Evolutionary conservation across 2,888 invertebrate species (phyloP).

Genomic region (Tromatobia lineatoria): DNA sequence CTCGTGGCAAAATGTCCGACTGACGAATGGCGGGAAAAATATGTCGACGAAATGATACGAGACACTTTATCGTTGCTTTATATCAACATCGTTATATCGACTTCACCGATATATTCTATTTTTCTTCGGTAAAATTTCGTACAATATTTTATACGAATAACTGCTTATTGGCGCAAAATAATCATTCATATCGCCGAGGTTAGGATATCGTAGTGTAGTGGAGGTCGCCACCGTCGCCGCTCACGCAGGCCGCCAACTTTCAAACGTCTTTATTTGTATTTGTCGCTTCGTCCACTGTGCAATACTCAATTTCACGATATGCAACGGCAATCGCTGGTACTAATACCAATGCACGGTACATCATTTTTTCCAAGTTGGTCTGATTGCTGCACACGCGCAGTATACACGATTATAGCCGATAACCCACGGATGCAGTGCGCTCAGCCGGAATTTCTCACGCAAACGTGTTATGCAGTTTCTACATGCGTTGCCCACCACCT

Average conservation of each 20-base stretch:
- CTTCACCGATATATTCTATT: neutral
- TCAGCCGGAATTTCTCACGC: slow-evolving; percentile 46
- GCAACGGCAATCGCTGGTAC: slow-evolving; percentile 30
- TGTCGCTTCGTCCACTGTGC: slow-evolving; percentile 19
- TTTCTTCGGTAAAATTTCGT: slow-evolving; percentile 17
- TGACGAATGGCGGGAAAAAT: slow-evolving; percentile 81
- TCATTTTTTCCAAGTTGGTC: slow-evolving; percentile 60
- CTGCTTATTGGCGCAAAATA: neutral
- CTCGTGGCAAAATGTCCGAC: slow-evolving; percentile 73
- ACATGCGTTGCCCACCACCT: slow-evolving; percentile 12
- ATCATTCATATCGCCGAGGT: slow-evolving; percentile 71
- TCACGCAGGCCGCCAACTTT: slow-evolving; percentile 65
- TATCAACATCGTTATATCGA: neutral
- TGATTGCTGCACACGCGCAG: slow-evolving; percentile 50
- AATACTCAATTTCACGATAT: neutral
- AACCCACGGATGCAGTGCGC: slow-evolving; percentile 28
- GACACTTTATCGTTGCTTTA: neutral
- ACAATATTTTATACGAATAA: neutral
- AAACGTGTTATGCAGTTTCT: slow-evolving; percentile 57
- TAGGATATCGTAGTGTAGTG: slow-evolving; percentile 70
- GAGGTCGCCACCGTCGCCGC: slow-evolving; percentile 71
- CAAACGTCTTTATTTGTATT: slow-evolving; percentile 50
- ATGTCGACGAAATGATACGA: slow-evolving; percentile 12
- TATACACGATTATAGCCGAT: slow-evolving; percentile 18
- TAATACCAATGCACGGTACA: neutral